Percentiles rank a stretch among this genome's conserved stretches.
Evolutionary conservation across 2,797 vertebrate genomes (phyloP).

Genomic region (Cottoperca gobio): DNA sequence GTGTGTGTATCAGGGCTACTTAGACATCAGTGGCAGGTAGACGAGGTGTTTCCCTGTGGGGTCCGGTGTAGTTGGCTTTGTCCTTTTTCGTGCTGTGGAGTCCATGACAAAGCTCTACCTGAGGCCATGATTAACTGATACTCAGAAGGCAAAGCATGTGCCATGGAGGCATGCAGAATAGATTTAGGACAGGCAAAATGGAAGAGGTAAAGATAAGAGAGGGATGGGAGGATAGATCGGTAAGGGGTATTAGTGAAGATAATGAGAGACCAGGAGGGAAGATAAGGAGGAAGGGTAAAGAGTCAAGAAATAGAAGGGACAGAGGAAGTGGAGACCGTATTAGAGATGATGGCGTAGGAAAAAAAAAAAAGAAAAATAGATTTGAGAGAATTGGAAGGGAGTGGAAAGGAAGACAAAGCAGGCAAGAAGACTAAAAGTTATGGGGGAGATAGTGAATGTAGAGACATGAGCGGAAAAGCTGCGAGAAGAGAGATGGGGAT

Average conservation of each 20-base stretch:
- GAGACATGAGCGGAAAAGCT: constrained; percentile 2
- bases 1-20: background rate
- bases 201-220: too few species aligned
- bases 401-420: too few species aligned
- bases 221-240: background rate
- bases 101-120: constrained; percentile 6
- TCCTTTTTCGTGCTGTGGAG: constrained; percentile 6
- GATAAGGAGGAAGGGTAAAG: background rate
- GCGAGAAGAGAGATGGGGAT: background rate
- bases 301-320: background rate
- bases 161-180: constrained; percentile 3
- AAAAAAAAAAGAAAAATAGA: too few species aligned
- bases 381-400: too few species aligned
- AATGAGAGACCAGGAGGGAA: background rate
- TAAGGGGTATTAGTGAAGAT: background rate
- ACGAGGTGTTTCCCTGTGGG: constrained; percentile 23
- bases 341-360: too few species aligned
- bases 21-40: background rate
- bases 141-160: background rate
- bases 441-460: background rate
- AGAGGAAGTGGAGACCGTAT: too few species aligned
- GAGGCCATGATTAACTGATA: constrained; percentile 26
- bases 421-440: background rate
- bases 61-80: constrained; percentile 14
- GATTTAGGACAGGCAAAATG: background rate